phyloP scores from a whole-genome alignment of 64 coral and sea anemone species.

The Montipora cactus region DNA sequence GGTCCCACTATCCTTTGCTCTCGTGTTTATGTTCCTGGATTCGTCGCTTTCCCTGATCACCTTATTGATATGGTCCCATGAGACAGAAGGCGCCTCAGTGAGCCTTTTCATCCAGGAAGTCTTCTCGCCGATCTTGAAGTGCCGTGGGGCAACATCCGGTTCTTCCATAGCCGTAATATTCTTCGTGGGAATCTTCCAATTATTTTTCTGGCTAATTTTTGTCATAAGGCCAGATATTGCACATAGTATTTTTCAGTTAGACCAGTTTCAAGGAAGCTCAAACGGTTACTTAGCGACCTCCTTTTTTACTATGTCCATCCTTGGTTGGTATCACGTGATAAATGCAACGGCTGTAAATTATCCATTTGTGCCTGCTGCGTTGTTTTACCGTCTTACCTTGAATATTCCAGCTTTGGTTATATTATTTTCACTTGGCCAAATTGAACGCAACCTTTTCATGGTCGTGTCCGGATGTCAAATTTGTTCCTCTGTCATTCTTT shows the following conservation, averaged over 20 bases:
- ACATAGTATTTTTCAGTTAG: background rate
- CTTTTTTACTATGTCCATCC: constrained; percentile 56
- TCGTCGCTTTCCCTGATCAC: constrained; percentile 27
- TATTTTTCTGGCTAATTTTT: background rate
- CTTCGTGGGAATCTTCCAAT: constrained; percentile 35
- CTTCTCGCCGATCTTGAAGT: constrained; percentile 2
- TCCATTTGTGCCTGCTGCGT: constrained; percentile 15
- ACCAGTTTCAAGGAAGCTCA: constrained; percentile 14
- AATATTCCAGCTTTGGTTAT: constrained; percentile 19
- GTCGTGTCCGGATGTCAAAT: background rate
- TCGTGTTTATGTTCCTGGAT: constrained; percentile 59
- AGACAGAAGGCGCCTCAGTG: constrained; percentile 37
- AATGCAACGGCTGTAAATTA: constrained; percentile 45
- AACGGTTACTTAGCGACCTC: constrained; percentile 45
- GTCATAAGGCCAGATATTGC: no score
- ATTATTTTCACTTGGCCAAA: constrained; percentile 47
- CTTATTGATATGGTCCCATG: constrained; percentile 47
- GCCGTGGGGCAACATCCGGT: background rate
- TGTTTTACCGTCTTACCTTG: constrained; percentile 66
- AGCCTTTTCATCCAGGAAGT: constrained; percentile 11
- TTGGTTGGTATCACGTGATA: constrained; percentile 51
- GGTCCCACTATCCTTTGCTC: constrained; percentile 50
- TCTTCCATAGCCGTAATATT: constrained; percentile 13
- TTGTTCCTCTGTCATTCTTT: background rate
- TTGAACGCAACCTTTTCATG: constrained; percentile 59